Evolutionary conservation across 2,797 vertebrate genomes (phyloP).

Genomic region (Acanthornis magna): DNA sequence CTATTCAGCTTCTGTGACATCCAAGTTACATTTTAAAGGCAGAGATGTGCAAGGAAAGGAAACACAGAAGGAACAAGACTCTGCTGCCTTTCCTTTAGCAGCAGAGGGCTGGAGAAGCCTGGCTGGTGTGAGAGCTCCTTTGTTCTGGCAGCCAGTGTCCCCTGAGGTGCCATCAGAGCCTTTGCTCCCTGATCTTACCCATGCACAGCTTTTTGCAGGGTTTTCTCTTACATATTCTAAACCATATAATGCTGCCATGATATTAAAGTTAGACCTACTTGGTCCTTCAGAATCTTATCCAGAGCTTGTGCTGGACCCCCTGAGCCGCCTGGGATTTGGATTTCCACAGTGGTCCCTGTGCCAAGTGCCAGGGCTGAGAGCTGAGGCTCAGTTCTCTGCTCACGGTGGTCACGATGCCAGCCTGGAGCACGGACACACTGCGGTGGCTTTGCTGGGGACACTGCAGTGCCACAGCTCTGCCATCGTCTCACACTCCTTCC

Average conservation of each 20-base stretch:
- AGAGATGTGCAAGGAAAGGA: background rate
- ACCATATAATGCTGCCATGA: background rate
- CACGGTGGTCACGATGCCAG: fast-evolving
- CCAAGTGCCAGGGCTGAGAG: background rate
- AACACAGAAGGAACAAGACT: background rate
- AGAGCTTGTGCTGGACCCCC: background rate
- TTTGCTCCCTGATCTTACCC: background rate
- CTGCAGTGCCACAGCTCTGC: background rate
- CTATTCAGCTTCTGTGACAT: background rate
- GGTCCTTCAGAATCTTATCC: background rate
- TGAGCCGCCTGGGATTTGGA: background rate
- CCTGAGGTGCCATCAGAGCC: background rate
- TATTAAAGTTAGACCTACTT: background rate
- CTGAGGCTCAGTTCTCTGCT: background rate
- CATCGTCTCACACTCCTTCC: background rate
- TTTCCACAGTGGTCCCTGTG: fast-evolving
- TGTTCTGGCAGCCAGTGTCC: background rate
- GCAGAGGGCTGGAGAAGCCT: background rate
- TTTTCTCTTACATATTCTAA: background rate
- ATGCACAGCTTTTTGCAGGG: fast-evolving
- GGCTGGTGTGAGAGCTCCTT: background rate
- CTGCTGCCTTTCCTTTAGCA: background rate
- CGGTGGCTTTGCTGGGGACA: background rate
- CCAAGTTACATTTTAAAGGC: background rate
- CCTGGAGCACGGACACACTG: background rate